Evolutionary conservation across 2,888 invertebrate genomes (phyloP).

Genomic region (Noctua janthina): DNA sequence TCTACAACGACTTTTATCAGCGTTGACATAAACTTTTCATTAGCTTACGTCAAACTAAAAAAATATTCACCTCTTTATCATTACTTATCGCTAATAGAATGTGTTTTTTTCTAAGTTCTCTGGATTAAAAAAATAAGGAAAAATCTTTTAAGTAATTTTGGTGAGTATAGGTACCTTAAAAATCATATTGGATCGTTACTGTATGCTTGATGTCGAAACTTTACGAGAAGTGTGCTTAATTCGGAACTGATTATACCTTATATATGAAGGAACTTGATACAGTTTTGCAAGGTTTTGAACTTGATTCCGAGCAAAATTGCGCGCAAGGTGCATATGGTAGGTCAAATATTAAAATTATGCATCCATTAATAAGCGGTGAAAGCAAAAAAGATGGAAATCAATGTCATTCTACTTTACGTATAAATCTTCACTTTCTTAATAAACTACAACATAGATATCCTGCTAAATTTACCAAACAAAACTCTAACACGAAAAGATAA

Average conservation of each 20-base stretch:
- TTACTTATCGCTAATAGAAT: neutral
- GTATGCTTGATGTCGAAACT: slow-evolving; percentile 9
- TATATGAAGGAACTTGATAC: slow-evolving; percentile 57
- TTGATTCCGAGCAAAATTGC: slow-evolving; percentile 57
- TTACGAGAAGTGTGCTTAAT: slow-evolving; percentile 26
- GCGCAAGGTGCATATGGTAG: slow-evolving; percentile 11
- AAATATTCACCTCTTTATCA: neutral
- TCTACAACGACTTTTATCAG: neutral
- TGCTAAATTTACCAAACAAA: neutral
- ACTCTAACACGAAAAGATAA: no score
- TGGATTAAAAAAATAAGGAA: no score
- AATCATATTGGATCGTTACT: slow-evolving; percentile 22
- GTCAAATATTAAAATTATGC: slow-evolving; percentile 9
- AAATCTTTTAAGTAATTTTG: neutral
- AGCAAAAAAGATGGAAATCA: neutral
- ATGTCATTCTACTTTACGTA: neutral
- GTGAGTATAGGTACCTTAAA: slow-evolving; percentile 38
- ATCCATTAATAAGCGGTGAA: neutral
- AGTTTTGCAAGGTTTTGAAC: slow-evolving; percentile 70
- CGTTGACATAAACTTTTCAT: neutral
- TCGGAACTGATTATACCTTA: slow-evolving; percentile 41
- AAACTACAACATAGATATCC: neutral
- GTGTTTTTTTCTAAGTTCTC: neutral
- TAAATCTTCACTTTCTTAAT: neutral
- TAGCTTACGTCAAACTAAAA: neutral